Evolutionary conservation across 2,797 vertebrate genomes (phyloP), one percentile per base, ranked within the genome.

Genomic region (Eulemur albifrons): DNA sequence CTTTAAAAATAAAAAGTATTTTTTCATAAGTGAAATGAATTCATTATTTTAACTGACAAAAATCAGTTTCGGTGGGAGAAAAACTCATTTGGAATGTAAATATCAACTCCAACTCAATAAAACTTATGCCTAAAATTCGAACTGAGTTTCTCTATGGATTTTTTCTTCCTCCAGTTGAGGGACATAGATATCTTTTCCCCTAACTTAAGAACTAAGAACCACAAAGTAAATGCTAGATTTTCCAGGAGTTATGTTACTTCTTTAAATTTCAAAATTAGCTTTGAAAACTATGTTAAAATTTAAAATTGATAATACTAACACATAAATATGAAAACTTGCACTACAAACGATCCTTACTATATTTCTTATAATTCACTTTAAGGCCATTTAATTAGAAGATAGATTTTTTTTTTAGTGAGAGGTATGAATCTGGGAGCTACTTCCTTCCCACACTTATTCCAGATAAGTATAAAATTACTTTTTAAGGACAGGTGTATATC

Each of bases 11-110:
- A 88, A 92, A 72, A 85, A 88, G 84, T 38, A 80, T 95, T 59
- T 93, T 65, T 97, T 77, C 25, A 7, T 76, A 63, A 4, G 96
- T 73, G 75, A 81, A 93, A 70, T 93, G 96, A 97, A 96, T 96
- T 91, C 80, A 43, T 86, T 97, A 30, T 96, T 97, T 97, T 95
- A 97, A 98, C 97, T 97, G 97, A 81, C 35, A 97, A 73, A 96
- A 86, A 57, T 72, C 70, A 93, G 45, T 89, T 96, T 95, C 84
- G 32, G 21, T 96, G 20, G 6, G 4, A n/a, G 7, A 57, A 80
- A 63, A 73, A 67, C 30, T 91, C 95, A 98, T 94, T 97, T 85
- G 0, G 23, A 94, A 45, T 25, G 0, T 77, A 92, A 93, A 83
- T 75, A 94, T 73, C 50, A 93, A 95, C 61, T 96, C 8, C 85